A percentile compares a stretch with the other conserved stretches of the same genome.
Conservation (phyloP, 2,113 vertebrate genomes). For the Ammodytes marinus region DNA sequence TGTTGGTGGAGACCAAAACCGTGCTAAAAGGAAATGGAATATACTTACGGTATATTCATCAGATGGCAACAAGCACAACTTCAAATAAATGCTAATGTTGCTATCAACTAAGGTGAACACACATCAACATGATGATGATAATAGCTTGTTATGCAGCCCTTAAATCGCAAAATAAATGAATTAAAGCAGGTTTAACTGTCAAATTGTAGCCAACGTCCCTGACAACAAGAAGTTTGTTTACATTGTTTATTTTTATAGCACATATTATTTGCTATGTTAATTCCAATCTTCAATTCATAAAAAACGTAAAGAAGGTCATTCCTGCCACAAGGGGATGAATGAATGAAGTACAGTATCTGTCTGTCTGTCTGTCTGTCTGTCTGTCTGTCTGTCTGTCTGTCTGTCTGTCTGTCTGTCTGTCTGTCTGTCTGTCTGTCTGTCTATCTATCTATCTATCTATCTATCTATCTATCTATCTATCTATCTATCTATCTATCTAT, state of each 20-base stretch:
- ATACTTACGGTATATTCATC: neutral
- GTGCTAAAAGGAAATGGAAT: neutral
- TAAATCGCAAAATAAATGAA: neutral
- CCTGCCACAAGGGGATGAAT: too few relatives aligned
- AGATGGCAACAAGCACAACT: neutral
- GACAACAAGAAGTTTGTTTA: neutral
- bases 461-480: too few relatives aligned
- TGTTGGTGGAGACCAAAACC: constrained; percentile 1
- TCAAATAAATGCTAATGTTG: neutral
- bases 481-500: too few relatives aligned
- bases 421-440: too few relatives aligned
- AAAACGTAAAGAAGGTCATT: too few relatives aligned
- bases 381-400: too few relatives aligned
- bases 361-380: too few relatives aligned
- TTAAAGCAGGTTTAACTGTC: neutral
- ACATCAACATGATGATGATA: neutral
- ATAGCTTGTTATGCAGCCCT: neutral
- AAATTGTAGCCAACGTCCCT: neutral
- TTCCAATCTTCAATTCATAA: neutral
- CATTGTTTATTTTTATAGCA: neutral
- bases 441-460: too few relatives aligned
- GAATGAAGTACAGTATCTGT: too few relatives aligned
- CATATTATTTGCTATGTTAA: neutral
- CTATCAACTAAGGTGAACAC: neutral
- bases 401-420: too few relatives aligned